Conservation (phyloP, 2,113 vertebrate species). For the Thoracochromis brauschi region DNA sequence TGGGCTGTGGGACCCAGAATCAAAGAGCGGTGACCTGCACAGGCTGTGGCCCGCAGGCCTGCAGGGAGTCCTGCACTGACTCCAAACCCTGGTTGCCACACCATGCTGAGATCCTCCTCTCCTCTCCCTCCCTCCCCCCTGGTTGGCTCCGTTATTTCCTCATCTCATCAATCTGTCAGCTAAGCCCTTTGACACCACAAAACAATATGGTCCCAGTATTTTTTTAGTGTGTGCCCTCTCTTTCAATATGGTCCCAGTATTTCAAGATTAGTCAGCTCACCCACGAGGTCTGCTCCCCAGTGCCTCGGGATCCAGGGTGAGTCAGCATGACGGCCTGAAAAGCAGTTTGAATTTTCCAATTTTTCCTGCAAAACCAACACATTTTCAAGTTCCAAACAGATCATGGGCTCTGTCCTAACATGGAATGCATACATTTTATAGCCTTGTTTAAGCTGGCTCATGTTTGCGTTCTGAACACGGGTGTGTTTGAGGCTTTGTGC, state of each 20-base stretch:
- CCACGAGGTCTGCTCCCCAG: constrained; percentile 14
- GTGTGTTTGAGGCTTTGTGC: not conserved
- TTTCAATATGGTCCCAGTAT: constrained; percentile 84
- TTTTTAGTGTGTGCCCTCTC: constrained; percentile 51
- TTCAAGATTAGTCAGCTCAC: constrained; percentile 81
- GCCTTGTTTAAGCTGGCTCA: not conserved
- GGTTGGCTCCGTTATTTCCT: constrained; percentile 80
- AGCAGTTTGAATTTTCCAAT: not conserved
- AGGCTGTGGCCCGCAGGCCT: constrained; percentile 77
- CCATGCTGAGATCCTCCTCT: constrained; percentile 58
- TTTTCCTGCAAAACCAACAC: not conserved
- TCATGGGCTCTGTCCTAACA: not conserved
- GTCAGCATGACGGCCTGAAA: not conserved
- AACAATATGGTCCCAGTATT: constrained; percentile 86
- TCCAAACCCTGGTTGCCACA: constrained; percentile 53
- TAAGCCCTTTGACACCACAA: constrained; percentile 80
- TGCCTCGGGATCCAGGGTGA: not conserved
- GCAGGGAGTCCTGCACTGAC: constrained; percentile 71
- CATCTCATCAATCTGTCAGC: constrained; percentile 95
- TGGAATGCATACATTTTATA: not conserved
- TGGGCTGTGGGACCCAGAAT: constrained; percentile 77
- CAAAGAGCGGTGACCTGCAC: constrained; percentile 84
- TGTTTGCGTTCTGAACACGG: not conserved
- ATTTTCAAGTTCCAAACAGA: not conserved
- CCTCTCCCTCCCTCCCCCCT: constrained; percentile 36